These are phyloP conservation scores for Oscheius sp. DNA, from an alignment of 2,888 invertebrate genomes.

Conservation along the genomic window DNA sequence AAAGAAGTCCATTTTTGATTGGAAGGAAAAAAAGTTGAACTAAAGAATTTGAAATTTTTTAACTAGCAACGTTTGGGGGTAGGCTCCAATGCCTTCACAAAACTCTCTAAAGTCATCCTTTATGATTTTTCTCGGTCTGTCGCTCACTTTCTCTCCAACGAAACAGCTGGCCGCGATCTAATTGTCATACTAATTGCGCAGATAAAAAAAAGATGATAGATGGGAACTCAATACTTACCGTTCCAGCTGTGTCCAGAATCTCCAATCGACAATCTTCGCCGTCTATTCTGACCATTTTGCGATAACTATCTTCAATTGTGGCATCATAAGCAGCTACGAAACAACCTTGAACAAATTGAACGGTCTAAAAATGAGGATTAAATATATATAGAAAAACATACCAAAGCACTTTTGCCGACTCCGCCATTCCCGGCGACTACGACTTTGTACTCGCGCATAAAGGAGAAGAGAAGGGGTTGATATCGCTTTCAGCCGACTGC, in stretches of 20 bases:
- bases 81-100: no score
- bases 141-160: no score
- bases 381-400: no score
- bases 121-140: no score
- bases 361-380: slow-evolving; percentile 78
- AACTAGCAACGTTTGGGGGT: no score
- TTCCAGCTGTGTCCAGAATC: slow-evolving; percentile 98
- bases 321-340: slow-evolving; percentile 99
- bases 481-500: slow-evolving; percentile 13
- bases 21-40: no score
- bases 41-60: no score
- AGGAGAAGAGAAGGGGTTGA: not conserved
- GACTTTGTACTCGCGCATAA: slow-evolving; percentile 99
- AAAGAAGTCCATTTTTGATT: no score
- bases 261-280: slow-evolving; percentile 99
- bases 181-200: no score
- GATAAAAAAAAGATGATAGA: no score
- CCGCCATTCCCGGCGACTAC: slow-evolving; percentile 98
- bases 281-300: slow-evolving; percentile 98
- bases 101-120: no score
- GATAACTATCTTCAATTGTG: slow-evolving; percentile 98
- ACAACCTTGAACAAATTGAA: slow-evolving; percentile 96
- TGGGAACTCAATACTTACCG: slow-evolving; percentile 78
- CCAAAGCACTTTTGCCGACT: slow-evolving; percentile 95
- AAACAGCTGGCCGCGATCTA: no score